Conservation (phyloP, 2,888 invertebrate genomes). For the Dryocosmus kuriphilus region DNA sequence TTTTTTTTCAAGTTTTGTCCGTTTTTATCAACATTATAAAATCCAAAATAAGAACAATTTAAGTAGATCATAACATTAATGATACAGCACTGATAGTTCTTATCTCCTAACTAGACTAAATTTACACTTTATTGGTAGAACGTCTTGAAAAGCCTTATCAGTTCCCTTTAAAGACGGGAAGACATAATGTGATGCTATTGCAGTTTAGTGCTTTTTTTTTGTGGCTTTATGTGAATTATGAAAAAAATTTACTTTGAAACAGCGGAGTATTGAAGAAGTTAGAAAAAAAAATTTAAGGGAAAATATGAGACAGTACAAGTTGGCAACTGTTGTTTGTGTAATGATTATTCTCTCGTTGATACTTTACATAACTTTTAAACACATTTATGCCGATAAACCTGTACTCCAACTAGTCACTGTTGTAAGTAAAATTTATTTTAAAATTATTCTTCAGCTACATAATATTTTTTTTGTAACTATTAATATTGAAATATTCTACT, state of each 20-base stretch:
- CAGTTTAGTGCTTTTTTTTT: background rate
- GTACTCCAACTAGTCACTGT: conserved; percentile 30
- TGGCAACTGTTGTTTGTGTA: background rate
- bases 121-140: background rate
- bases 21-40: too few relatives aligned
- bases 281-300: background rate
- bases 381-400: background rate
- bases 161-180: conserved; percentile 12
- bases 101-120: conserved; percentile 12
- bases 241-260: background rate
- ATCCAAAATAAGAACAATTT: background rate
- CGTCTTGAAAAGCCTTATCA: conserved; percentile 16
- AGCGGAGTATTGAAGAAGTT: too few relatives aligned
- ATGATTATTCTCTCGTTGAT: background rate
- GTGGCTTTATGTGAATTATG: background rate
- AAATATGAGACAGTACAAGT: conserved; percentile 6
- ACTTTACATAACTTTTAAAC: background rate
- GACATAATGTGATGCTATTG: background rate
- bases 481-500: too few relatives aligned
- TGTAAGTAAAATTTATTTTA: conserved; percentile 17
- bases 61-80: background rate
- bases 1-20: too few relatives aligned
- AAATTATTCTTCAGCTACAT: background rate
- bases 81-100: conserved; percentile 19
- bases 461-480: too few relatives aligned